These are phyloP conservation scores for Spheniscus mendiculus DNA, from an alignment of 2,113 vertebrate species.

Conservation along the genomic window DNA sequence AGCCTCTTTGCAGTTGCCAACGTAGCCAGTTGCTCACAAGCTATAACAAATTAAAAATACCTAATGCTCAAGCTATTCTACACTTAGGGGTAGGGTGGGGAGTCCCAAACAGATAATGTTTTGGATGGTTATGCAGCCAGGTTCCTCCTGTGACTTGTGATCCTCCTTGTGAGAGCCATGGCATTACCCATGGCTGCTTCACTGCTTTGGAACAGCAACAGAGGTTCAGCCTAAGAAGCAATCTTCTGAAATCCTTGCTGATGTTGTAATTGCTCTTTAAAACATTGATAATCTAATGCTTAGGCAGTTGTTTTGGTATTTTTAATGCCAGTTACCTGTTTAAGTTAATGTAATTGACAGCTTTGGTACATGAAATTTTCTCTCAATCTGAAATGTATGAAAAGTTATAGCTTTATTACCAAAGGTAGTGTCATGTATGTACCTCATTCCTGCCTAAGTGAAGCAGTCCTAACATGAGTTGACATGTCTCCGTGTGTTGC, in stretches of 20 bases:
- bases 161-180: not conserved
- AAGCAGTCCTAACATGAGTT: not conserved
- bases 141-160: not conserved
- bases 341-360: not conserved
- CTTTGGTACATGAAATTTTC: not conserved
- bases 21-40: conserved; percentile 61
- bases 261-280: not conserved
- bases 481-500: not conserved
- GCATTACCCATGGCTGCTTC: not conserved
- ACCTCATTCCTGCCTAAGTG: not conserved
- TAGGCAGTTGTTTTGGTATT: not conserved
- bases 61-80: conserved; percentile 77
- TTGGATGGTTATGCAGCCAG: conserved; percentile 16
- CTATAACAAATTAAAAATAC: conserved; percentile 75
- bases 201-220: not conserved
- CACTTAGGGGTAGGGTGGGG: not conserved
- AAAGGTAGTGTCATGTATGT: not conserved
- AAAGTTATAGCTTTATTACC: not conserved
- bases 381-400: not conserved
- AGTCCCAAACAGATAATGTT: conserved; percentile 63
- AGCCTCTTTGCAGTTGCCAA: conserved; percentile 68
- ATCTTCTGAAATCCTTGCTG: not conserved
- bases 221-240: not conserved
- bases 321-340: not conserved
- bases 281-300: not conserved